Conservation (phyloP, 2,113 vertebrate species). For the Hippocampus zosterae region DNA sequence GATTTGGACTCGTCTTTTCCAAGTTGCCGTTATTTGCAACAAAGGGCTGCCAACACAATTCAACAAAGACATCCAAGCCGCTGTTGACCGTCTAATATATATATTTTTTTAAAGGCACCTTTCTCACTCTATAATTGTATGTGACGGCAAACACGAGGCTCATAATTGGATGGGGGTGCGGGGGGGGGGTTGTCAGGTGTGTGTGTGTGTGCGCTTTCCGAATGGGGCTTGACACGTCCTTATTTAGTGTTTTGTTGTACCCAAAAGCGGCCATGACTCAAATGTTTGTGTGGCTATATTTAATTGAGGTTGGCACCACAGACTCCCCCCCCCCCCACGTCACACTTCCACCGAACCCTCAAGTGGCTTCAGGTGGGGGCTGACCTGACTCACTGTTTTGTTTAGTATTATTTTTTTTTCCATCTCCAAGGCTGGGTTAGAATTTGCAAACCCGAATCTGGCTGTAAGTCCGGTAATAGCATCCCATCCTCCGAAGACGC, state of each 20-base stretch:
- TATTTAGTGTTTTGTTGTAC: background rate
- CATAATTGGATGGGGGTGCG: background rate
- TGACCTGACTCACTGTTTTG: slow-evolving; percentile 21
- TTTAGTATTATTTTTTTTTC: too few species aligned
- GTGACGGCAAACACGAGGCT: background rate
- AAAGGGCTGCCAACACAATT: background rate
- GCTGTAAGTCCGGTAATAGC: slow-evolving; percentile 31
- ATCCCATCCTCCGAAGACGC: slow-evolving; percentile 13
- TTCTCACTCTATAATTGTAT: background rate
- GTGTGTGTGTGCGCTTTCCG: background rate
- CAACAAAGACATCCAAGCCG: background rate
- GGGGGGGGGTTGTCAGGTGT: background rate
- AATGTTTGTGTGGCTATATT: slow-evolving; percentile 1
- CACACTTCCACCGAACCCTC: background rate
- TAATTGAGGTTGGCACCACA: background rate
- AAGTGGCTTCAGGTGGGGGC: background rate
- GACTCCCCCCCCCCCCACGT: background rate
- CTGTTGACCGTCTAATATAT: background rate
- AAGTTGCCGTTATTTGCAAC: background rate
- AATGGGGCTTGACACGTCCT: background rate
- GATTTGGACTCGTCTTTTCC: too few species aligned
- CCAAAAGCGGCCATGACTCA: slow-evolving; percentile 4
- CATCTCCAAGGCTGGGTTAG: background rate
- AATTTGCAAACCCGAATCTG: slow-evolving; percentile 10
- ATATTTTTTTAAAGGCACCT: background rate